Evolutionary conservation across 2,797 vertebrate species (phyloP).

Genomic region (Enteromius thamalakanensis): DNA sequence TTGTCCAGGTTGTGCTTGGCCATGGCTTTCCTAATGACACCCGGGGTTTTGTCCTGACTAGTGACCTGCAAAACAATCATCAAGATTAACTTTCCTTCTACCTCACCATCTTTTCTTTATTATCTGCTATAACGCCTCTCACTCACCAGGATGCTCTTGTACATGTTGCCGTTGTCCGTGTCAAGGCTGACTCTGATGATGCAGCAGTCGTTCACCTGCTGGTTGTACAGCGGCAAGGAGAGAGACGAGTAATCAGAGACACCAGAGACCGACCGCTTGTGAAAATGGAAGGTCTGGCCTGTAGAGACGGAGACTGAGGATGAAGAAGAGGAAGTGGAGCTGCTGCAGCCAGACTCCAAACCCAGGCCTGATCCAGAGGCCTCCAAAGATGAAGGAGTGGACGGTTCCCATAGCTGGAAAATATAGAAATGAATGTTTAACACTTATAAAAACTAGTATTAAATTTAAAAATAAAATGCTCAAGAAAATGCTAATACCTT

Average conservation of each 20-base stretch:
- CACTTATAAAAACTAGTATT: background rate
- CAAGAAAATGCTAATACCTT: conserved; percentile 62
- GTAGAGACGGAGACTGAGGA: conserved; percentile 77
- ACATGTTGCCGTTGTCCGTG: conserved; percentile 89
- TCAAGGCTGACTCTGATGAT: conserved; percentile 90
- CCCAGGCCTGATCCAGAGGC: conserved; percentile 83
- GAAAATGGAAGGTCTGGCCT: conserved; percentile 69
- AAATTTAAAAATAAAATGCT: background rate
- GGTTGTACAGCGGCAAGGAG: conserved; percentile 87
- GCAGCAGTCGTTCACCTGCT: conserved; percentile 88
- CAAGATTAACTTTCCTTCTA: background rate
- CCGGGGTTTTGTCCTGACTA: conserved; percentile 87
- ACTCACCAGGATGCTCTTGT: conserved; percentile 82
- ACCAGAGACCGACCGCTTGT: conserved; percentile 86
- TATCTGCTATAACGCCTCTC: background rate
- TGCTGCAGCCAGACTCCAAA: conserved; percentile 64
- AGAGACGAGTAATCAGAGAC: conserved; percentile 82
- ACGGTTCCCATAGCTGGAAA: conserved; percentile 86
- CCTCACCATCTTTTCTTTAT: background rate
- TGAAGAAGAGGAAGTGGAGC: conserved; percentile 63
- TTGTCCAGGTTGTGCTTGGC: conserved; percentile 87
- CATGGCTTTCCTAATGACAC: conserved; percentile 88
- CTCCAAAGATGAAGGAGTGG: conserved; percentile 85
- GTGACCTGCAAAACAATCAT: conserved; percentile 75
- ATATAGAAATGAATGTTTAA: conserved; percentile 21